Conservation (phyloP, 2,888 invertebrate genomes). For the Melanostoma scalare region DNA sequence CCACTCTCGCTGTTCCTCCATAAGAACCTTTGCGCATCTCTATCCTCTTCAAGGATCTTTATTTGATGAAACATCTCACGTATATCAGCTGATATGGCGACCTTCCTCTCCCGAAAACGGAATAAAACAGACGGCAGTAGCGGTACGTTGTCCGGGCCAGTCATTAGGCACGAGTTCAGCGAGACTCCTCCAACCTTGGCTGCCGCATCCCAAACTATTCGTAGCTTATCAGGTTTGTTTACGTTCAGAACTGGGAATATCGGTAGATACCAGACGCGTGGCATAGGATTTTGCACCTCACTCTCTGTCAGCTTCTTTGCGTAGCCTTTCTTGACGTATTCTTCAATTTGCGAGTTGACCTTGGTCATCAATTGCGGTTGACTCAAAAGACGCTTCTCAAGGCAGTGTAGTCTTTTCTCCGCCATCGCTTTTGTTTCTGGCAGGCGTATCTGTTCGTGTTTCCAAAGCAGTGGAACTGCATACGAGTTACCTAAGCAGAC, state of each 20-base stretch:
- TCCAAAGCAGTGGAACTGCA: too few species aligned
- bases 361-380: background rate
- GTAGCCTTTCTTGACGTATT: conserved; percentile 9
- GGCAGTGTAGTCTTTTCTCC: conserved; percentile 33
- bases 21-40: background rate
- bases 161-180: background rate
- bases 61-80: background rate
- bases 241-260: background rate
- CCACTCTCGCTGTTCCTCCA: background rate
- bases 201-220: conserved; percentile 7
- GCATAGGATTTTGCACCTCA: background rate
- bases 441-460: too few species aligned
- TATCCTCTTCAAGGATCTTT: background rate
- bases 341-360: conserved; percentile 9
- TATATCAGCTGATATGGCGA: background rate
- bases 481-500: too few species aligned
- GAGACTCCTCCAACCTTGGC: background rate
- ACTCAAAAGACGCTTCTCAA: conserved; percentile 1
- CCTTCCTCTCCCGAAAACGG: background rate
- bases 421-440: too few species aligned
- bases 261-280: conserved; percentile 27
- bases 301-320: conserved; percentile 7
- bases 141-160: conserved; percentile 3
- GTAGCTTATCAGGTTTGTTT: background rate
- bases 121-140: background rate